A percentile compares a stretch with the other conserved stretches of the same genome.
Conservation (phyloP, 1,140 invertebrate genomes). For the Aleiodes sp. region DNA sequence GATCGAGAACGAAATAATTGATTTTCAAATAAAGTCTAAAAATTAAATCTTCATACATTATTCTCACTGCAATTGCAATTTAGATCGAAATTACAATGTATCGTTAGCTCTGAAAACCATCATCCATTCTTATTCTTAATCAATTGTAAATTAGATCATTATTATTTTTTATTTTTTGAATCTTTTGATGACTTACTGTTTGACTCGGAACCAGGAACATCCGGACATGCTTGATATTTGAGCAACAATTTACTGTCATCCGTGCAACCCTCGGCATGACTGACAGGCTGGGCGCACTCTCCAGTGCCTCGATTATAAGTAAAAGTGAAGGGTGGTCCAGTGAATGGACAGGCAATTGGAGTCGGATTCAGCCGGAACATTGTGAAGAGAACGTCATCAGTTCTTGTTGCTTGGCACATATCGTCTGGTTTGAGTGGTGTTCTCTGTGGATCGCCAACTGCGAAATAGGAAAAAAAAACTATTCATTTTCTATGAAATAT, state of each 20-base stretch:
- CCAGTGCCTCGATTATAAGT: slow-evolving; percentile 76
- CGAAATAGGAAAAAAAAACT: slow-evolving; percentile 11
- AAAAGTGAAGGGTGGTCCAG: slow-evolving; percentile 80
- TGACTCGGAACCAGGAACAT: slow-evolving; percentile 68
- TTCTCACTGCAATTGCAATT: too few species aligned
- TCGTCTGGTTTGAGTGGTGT: slow-evolving; percentile 60
- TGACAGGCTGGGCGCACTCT: slow-evolving; percentile 70
- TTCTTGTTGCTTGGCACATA: slow-evolving; percentile 74
- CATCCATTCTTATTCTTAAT: neutral
- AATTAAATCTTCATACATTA: too few species aligned
- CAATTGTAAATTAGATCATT: slow-evolving; percentile 43
- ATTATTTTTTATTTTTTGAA: too few species aligned
- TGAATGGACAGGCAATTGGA: slow-evolving; percentile 78
- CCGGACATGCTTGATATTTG: slow-evolving; percentile 74
- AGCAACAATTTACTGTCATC: slow-evolving; percentile 71
- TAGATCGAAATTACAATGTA: too few species aligned
- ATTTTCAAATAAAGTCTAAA: too few species aligned
- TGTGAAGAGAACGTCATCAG: slow-evolving; percentile 77
- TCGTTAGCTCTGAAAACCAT: too few species aligned
- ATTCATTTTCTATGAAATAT: neutral
- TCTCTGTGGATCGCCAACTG: slow-evolving; percentile 33
- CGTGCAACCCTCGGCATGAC: slow-evolving; percentile 72
- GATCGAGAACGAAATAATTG: too few species aligned
- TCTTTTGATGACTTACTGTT: slow-evolving; percentile 54
- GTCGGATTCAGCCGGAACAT: slow-evolving; percentile 77